phyloP scores from a whole-genome alignment of 2,797 vertebrate genomes.

The Prunella strophiata region DNA sequence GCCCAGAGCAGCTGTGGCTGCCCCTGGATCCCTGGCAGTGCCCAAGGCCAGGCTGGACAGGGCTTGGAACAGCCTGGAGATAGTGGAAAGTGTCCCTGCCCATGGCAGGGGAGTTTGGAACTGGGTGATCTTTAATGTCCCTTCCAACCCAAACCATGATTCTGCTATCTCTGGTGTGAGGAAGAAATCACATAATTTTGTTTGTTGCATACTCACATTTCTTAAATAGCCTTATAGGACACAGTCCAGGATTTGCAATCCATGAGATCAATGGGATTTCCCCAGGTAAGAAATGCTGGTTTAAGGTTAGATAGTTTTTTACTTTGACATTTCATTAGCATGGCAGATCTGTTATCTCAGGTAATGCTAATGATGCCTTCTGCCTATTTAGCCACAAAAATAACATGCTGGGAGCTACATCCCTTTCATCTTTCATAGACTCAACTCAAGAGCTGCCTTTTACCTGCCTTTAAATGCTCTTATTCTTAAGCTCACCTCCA shows the following conservation, averaged over 20 bases:
- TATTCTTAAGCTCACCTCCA: background rate
- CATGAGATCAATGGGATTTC: background rate
- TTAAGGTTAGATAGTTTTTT: background rate
- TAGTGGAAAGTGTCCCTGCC: background rate
- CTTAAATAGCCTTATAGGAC: background rate
- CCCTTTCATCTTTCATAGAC: background rate
- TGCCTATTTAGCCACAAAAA: background rate
- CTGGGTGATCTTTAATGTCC: background rate
- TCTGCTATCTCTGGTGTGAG: accelerated
- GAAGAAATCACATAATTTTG: accelerated
- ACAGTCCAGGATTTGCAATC: background rate
- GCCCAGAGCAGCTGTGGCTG: background rate
- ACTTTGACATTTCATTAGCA: background rate
- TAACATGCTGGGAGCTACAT: background rate
- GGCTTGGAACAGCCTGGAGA: background rate
- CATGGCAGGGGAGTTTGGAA: background rate
- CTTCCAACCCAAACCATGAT: background rate
- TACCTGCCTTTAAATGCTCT: background rate
- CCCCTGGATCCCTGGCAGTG: background rate
- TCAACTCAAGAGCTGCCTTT: background rate
- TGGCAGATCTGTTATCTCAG: background rate
- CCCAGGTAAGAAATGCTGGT: background rate
- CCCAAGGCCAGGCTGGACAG: accelerated
- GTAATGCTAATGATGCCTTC: background rate
- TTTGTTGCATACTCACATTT: accelerated